These are phyloP conservation scores for Zaprionus capensis DNA, from an alignment of 1,140 invertebrate species.

Conservation along the genomic window DNA sequence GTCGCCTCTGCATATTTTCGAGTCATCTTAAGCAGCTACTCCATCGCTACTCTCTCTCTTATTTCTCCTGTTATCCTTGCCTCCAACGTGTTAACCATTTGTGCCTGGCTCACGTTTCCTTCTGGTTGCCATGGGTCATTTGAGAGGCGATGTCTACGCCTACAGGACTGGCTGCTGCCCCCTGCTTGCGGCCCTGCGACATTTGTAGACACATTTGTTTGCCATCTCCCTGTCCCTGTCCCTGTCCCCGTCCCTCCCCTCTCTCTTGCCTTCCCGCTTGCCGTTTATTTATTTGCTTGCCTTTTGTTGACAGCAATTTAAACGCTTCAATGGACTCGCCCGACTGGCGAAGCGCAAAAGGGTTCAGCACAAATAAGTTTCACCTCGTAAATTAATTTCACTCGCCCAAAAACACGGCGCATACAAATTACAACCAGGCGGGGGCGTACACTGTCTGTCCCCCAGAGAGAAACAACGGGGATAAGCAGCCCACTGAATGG, in stretches of 20 bases:
- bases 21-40: conserved; percentile 47
- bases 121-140: conserved; percentile 68
- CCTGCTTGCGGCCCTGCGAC: conserved; percentile 23
- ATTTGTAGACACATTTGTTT: conserved; percentile 73
- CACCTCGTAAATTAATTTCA: conserved; percentile 80
- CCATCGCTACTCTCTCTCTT: not conserved
- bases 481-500: not conserved
- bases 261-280: conserved; percentile 26
- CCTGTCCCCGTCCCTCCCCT: conserved; percentile 12
- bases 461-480: not conserved
- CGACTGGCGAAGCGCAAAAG: conserved; percentile 61
- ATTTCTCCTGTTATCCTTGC: not conserved
- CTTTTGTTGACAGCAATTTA: conserved; percentile 82
- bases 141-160: conserved; percentile 32
- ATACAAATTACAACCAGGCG: conserved; percentile 64
- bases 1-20: conserved; percentile 40
- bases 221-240: conserved; percentile 4
- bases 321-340: conserved; percentile 74
- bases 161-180: not conserved
- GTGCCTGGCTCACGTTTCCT: conserved; percentile 60
- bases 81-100: conserved; percentile 75
- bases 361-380: conserved; percentile 76
- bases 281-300: conserved; percentile 80
- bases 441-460: not conserved
- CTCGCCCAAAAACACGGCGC: conserved; percentile 41